A percentile compares a stretch with the other conserved stretches of the same genome.
Conservation (phyloP, 2,888 invertebrate species). For the Neuroscelio doddi region DNA sequence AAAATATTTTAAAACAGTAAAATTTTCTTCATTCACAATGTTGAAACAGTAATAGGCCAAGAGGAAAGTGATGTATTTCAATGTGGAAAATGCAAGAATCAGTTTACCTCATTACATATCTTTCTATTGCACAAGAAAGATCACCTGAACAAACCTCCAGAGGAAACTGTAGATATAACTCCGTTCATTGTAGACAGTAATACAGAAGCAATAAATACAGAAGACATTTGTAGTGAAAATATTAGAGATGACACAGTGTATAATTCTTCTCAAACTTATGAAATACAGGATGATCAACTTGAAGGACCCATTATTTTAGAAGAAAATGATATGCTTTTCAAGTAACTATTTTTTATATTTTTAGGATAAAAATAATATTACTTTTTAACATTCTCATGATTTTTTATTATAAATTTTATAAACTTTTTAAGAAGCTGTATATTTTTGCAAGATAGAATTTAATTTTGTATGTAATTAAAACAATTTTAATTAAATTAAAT, state of each 20-base stretch:
- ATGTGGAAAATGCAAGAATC: constrained; percentile 80
- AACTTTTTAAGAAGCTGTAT: no score
- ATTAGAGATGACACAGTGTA: constrained; percentile 51
- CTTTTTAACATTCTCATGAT: constrained; percentile 14
- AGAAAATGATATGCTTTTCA: constrained; percentile 68
- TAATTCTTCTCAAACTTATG: constrained; percentile 61
- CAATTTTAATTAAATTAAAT: no score
- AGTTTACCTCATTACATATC: constrained; percentile 76
- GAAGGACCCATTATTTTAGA: constrained; percentile 67
- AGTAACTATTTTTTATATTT: constrained; percentile 52
- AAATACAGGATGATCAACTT: constrained; percentile 60
- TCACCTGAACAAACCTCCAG: constrained; percentile 62
- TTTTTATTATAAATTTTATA: constrained; percentile 13
- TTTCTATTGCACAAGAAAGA: constrained; percentile 78
- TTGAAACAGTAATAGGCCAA: constrained; percentile 67
- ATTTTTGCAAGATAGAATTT: background rate
- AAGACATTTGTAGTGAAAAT: constrained; percentile 56
- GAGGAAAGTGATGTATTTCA: constrained; percentile 81
- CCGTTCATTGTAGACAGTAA: constrained; percentile 64
- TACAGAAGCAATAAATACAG: constrained; percentile 54
- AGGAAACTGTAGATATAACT: constrained; percentile 65
- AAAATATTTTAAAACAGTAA: background rate
- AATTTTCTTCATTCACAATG: constrained; percentile 6
- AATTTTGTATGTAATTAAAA: no score
- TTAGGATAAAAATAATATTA: background rate